These are phyloP conservation scores for Sebastes fasciatus DNA, from an alignment of 2,113 vertebrate species.

Conservation along the genomic window DNA sequence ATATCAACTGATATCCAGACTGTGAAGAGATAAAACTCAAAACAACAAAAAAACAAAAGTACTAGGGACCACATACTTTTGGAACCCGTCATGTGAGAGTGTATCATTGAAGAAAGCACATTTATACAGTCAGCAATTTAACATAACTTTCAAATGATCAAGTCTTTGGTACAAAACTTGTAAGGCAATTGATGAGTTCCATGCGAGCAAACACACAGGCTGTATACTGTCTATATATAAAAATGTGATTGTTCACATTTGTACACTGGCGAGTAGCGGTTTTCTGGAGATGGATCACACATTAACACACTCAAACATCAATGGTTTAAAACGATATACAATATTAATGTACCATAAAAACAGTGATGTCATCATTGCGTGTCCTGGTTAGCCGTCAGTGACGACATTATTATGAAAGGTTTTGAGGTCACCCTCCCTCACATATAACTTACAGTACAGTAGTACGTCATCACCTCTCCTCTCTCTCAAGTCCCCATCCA, in stretches of 20 bases:
- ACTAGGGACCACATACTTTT: neutral
- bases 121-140: slow-evolving; percentile 14
- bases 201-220: slow-evolving; percentile 3
- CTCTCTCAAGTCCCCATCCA: neutral
- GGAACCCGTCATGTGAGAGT: slow-evolving; percentile 5
- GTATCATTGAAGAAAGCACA: slow-evolving; percentile 14
- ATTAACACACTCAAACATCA: slow-evolving; percentile 50
- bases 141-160: slow-evolving; percentile 18
- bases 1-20: neutral
- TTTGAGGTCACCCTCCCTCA: neutral
- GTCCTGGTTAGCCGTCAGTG: neutral
- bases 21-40: slow-evolving; percentile 9
- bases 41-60: slow-evolving; percentile 16
- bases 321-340: neutral
- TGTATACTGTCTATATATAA: neutral
- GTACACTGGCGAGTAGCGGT: neutral
- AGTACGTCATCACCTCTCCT: neutral
- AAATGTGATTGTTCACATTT: slow-evolving; percentile 25
- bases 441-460: neutral
- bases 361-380: slow-evolving; percentile 37
- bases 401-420: neutral
- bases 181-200: slow-evolving; percentile 12
- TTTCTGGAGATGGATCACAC: neutral
- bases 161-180: slow-evolving; percentile 40
- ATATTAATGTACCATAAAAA: slow-evolving; percentile 20